Percentiles rank a stretch among this genome's conserved stretches.
Evolutionary conservation across 2,113 vertebrate genomes (phyloP).

Genomic region (Hemichromis elongatus): DNA sequence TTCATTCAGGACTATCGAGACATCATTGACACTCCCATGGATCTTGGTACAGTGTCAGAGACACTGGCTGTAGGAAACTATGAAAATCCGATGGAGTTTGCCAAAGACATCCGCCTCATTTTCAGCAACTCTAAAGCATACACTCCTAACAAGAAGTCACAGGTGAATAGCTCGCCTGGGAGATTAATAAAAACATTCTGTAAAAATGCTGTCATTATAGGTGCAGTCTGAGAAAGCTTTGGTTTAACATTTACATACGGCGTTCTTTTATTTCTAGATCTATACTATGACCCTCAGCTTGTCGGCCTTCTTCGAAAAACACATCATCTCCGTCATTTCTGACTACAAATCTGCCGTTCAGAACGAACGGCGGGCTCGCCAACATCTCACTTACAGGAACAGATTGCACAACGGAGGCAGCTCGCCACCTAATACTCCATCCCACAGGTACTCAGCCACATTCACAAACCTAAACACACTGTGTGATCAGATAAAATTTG

Average conservation of each 20-base stretch:
- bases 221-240: not conserved
- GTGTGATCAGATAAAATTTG: not conserved
- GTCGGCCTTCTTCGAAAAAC: conserved; percentile 92
- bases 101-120: conserved; percentile 93
- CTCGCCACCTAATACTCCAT: conserved; percentile 78
- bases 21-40: conserved; percentile 93
- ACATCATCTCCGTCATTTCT: conserved; percentile 88
- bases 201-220: not conserved
- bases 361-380: conserved; percentile 80
- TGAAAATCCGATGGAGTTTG: conserved; percentile 90
- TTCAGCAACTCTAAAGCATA: conserved; percentile 98
- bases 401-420: conserved; percentile 84
- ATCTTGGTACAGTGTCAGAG: conserved; percentile 91
- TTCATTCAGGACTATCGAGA: conserved; percentile 84
- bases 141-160: conserved; percentile 97
- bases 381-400: conserved; percentile 80
- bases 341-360: conserved; percentile 91
- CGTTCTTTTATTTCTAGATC: conserved; percentile 73
- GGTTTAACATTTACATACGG: not conserved
- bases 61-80: conserved; percentile 87
- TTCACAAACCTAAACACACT: not conserved
- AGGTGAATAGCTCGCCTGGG: conserved; percentile 75
- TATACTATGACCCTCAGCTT: conserved; percentile 95
- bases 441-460: conserved; percentile 72
- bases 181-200: not conserved